Evolutionary conservation across 1,140 invertebrate genomes (phyloP), one percentile per base, ranked within the genome.

Genomic region (Brachionus koreanus): DNA sequence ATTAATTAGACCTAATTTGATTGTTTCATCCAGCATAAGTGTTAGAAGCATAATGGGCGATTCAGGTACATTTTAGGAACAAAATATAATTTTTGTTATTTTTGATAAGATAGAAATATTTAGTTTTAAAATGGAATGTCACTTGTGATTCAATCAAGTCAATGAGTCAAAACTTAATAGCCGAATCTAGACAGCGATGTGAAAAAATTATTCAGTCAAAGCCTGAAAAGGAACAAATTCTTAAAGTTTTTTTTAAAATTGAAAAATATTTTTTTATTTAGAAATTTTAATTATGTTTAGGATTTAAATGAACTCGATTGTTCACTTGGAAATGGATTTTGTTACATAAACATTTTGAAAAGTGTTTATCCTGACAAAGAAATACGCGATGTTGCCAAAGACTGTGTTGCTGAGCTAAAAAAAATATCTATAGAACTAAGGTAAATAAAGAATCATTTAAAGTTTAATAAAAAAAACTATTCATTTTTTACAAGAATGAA

Each of bases 351-450:
- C 43, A 89, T 90, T 82, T 84, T 88, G 33, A 88, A 90, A 83
- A 87, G 89, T 85, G 89, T 90, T 0, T 87, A 85, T 57, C 83
- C 88, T 37, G 87, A 89, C 83, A 90, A 90, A 84, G 85, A 85
- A 16, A 83, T 90, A 3, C 83, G 90, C 25, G 89, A 90, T 85
- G 88, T 88, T 6, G 89, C 89, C 83, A 87, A 87, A 33, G 86
- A 86, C 49, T 89, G 88, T 42, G 89, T 90, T 81, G 87, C 88
- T 69, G 89, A 88, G 82, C 82, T 90, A 2, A 87, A 89, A 5
- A 89, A 90, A 69, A 89, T 90, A 87, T 88, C 89, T 86, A 88
- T 90, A 19, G 90, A 90, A 84, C 87, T 90, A 85, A 89, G 88
- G 87, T 87, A 84, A 83, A 19, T 5, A 3, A 57, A 23, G n/a